Conservation (phyloP, 2,797 vertebrate species). For the Ambastaia sidthimunki region DNA sequence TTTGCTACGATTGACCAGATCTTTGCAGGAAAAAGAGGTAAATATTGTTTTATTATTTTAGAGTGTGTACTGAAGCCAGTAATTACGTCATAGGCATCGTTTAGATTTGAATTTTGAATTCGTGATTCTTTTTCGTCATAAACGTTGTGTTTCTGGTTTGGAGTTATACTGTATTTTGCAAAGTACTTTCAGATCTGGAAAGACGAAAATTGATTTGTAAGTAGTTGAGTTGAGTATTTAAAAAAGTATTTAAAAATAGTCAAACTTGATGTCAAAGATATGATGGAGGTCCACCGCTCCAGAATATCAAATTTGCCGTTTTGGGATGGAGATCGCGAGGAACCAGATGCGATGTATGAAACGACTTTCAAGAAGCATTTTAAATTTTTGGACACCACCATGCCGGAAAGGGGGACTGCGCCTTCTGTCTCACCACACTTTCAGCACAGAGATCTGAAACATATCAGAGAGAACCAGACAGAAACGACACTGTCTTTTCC, state of each 20-base stretch:
- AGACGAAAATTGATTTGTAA: no score
- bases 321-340: conserved; percentile 8
- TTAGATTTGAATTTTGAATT: no score
- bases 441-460: conserved; percentile 51
- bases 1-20: not conserved
- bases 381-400: not conserved
- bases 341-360: conserved; percentile 3
- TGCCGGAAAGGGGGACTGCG: conserved; percentile 10
- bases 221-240: no score
- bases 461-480: conserved; percentile 50
- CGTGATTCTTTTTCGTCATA: no score
- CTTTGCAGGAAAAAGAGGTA: not conserved
- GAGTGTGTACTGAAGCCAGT: not conserved
- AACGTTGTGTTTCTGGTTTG: no score
- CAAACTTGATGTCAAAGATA: not conserved
- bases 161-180: no score
- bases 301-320: conserved; percentile 57
- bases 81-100: no score
- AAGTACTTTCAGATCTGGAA: no score
- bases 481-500: conserved; percentile 40
- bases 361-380: conserved; percentile 55
- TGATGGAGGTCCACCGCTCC: conserved; percentile 1
- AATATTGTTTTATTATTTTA: not conserved
- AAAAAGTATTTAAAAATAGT: no score
- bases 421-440: conserved; percentile 27